phyloP scores from a whole-genome alignment of 2,113 vertebrate species.

The Camelus bactrianus region DNA sequence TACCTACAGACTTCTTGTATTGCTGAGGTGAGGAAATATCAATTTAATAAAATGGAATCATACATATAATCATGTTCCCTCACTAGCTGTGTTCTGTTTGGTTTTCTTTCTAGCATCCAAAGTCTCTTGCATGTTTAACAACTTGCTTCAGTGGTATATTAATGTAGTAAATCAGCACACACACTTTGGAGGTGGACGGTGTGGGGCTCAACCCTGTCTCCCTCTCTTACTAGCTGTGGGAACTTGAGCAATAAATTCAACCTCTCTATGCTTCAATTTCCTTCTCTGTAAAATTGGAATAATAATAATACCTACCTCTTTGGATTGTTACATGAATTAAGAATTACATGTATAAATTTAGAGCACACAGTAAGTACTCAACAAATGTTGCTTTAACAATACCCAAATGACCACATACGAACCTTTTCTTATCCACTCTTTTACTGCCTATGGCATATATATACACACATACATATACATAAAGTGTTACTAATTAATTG shows the following conservation, averaged over 20 bases:
- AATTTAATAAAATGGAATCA: background rate
- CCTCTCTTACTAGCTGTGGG: background rate
- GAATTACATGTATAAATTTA: background rate
- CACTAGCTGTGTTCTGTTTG: background rate
- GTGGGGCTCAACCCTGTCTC: background rate
- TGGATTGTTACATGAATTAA: background rate
- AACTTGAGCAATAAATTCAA: background rate
- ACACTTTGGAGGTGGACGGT: background rate
- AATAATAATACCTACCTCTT: background rate
- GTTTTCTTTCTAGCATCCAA: background rate
- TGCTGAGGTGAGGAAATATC: background rate
- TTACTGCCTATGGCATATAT: background rate
- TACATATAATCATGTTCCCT: slow-evolving; percentile 8
- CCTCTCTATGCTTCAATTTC: background rate
- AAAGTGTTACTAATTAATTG: slow-evolving; percentile 43
- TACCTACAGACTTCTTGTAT: slow-evolving; percentile 20
- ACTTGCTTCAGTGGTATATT: background rate
- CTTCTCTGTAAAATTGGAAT: slow-evolving; percentile 13
- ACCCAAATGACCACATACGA: background rate
- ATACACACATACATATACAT: background rate
- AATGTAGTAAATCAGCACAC: background rate
- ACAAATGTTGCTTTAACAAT: background rate
- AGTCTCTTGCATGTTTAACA: background rate
- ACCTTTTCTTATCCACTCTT: background rate
- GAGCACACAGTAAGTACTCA: background rate